Percentiles rank a stretch among this genome's conserved stretches.
These are phyloP conservation scores for Cyrtorhinus lividipennis DNA, from an alignment of 1,140 invertebrate species.

Conservation along the genomic window DNA sequence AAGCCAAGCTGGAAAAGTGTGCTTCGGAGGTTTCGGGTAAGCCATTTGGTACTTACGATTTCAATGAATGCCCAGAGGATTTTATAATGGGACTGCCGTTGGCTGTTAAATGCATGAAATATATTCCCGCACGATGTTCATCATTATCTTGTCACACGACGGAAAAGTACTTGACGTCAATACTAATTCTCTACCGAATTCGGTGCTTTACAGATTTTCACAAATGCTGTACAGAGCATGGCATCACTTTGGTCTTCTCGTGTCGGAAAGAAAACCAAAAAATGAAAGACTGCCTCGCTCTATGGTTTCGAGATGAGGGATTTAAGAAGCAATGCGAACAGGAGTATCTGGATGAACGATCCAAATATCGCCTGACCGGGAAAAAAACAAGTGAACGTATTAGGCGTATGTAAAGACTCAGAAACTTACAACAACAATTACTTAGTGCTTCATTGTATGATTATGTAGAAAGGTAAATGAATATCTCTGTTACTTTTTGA, in stretches of 20 bases:
- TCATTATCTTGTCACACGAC: not conserved
- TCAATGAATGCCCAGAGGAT: not conserved
- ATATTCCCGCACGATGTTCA: not conserved
- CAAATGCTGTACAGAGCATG: constrained; percentile 55
- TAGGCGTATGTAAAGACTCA: not conserved
- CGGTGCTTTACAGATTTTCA: constrained; percentile 51
- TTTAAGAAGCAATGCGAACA: constrained; percentile 58
- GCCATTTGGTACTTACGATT: not conserved
- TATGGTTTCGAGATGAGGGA: constrained; percentile 60
- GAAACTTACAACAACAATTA: no score
- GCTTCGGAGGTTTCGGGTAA: constrained; percentile 45
- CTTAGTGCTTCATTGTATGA: no score
- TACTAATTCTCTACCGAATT: no score
- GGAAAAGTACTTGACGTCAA: not conserved
- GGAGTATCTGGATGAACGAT: constrained; percentile 66
- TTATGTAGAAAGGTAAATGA: no score
- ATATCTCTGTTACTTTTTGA: no score
- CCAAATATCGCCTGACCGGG: constrained; percentile 65
- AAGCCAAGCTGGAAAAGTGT: constrained; percentile 62
- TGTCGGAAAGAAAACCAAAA: constrained; percentile 54
- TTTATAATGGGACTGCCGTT: not conserved
- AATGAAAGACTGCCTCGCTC: constrained; percentile 50
- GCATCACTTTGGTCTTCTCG: constrained; percentile 49
- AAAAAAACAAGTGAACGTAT: constrained; percentile 28
- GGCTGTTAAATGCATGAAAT: no score